Base-by-base conservation (phyloP, 2,113 vertebrate species). In the Carlito syrichta region DNA sequence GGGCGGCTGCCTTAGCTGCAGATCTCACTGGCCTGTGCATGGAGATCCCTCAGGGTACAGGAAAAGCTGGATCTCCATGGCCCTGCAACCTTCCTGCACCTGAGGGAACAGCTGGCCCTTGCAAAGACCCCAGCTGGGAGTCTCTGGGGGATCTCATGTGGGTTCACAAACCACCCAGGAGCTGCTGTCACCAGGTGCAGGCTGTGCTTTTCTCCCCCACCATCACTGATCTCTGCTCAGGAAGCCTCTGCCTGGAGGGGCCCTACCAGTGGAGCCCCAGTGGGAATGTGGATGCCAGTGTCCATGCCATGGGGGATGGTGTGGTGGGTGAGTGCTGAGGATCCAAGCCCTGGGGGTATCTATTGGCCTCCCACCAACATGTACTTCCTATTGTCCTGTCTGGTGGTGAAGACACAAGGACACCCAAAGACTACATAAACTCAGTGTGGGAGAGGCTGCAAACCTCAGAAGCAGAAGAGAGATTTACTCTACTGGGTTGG, bases 221-320 rank as follows among this genome's bases (percentile, higher is more conserved):
- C 40, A 12, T 20, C 38, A 54, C 12, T 84, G 48, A 25, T 77
- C 27, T 86, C 56, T 35, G 9, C 38, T 27, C 30, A 8, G 45
- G 52, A 66, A 60, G 45, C 30, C n/a, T 68, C 60, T 19, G 7
- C 8, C n/a, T 79, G 16, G 6, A 43, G 56, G 27, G 48, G 27
- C 9, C 54, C 45, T 7, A 14, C 4, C 48, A 35, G 25, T 27
- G 0, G 8, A 30, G 38, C n/a, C 13, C 5, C 25, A 13, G 32
- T 43, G n/a, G 43, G 66, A n/a, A 14, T 13, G 23, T 43, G 43
- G 50, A 40, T 8, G 30, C 9, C 23, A 14, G 43, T 14, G 77
- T 48, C 27, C 0, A 2, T 32, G 54, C n/a, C 8, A 8, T 6
- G 14, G 10, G 0, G 16, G 20, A 54, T 14, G 14, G 43, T n/a